Evolutionary conservation across 2,888 invertebrate genomes (phyloP).

Genomic region (Leptothorax acervorum): DNA sequence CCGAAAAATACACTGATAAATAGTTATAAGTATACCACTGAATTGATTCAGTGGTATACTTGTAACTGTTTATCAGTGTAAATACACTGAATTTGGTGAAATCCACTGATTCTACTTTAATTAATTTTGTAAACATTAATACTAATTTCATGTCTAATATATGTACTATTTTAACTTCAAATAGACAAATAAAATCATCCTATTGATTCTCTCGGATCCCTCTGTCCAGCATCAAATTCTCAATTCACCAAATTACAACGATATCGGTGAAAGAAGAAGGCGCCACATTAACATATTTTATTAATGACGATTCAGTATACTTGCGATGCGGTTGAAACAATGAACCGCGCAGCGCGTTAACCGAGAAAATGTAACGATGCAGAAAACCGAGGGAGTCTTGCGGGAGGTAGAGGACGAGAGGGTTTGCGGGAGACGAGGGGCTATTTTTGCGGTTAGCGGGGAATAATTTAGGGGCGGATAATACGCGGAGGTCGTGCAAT

Average conservation of each 20-base stretch:
- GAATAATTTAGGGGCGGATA: slow-evolving; percentile 83
- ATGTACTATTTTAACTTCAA: neutral
- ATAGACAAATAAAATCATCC: neutral
- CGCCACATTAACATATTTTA: slow-evolving; percentile 15
- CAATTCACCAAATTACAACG: slow-evolving; percentile 5
- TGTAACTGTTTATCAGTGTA: too few relatives aligned
- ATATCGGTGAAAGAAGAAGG: neutral
- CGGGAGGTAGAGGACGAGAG: slow-evolving; percentile 41
- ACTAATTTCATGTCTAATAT: neutral
- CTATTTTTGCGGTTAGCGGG: slow-evolving; percentile 84
- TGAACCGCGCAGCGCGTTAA: slow-evolving; percentile 62
- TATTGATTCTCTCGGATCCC: neutral
- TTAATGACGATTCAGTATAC: slow-evolving; percentile 49
- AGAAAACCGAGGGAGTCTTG: slow-evolving; percentile 55
- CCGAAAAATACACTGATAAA: too few relatives aligned
- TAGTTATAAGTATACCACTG: too few relatives aligned
- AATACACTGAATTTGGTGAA: too few relatives aligned
- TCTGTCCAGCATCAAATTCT: neutral
- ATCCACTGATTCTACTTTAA: too few relatives aligned
- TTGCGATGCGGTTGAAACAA: slow-evolving; percentile 62
- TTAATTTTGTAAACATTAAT: neutral
- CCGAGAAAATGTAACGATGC: slow-evolving; percentile 53
- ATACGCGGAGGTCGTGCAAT: slow-evolving; percentile 77
- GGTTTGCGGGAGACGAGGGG: slow-evolving; percentile 67
- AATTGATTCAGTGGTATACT: too few relatives aligned